phyloP scores from a whole-genome alignment of 1,140 invertebrate species.

The Leptinotarsa undecemlineata region DNA sequence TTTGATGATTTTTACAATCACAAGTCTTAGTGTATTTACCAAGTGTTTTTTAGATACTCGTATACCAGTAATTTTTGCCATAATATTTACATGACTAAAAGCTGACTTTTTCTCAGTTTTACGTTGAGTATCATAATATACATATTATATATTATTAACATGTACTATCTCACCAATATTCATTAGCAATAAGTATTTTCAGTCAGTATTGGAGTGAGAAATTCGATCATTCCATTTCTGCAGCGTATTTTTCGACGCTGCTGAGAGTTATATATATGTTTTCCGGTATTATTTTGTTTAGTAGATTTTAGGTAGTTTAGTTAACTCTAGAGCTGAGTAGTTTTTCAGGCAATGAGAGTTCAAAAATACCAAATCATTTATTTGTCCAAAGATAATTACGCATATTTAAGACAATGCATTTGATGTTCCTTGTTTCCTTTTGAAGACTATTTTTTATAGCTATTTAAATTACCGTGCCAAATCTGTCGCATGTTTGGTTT shows the following conservation, averaged over 20 bases:
- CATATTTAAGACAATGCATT: no score
- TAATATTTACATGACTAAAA: slow-evolving; percentile 46
- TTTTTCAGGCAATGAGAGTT: slow-evolving; percentile 15
- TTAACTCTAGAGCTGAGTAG: slow-evolving; percentile 1
- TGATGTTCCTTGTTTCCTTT: no score
- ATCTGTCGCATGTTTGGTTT: no score
- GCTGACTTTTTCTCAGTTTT: slow-evolving; percentile 39
- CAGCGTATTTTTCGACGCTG: slow-evolving; percentile 27
- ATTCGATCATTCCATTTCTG: slow-evolving; percentile 47
- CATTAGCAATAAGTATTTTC: slow-evolving; percentile 53
- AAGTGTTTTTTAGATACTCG: slow-evolving; percentile 56
- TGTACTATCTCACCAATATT: slow-evolving; percentile 45
- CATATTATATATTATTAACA: slow-evolving; percentile 36
- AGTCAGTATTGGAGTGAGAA: slow-evolving; percentile 53
- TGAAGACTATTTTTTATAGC: no score
- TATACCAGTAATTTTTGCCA: slow-evolving; percentile 56
- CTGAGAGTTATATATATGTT: slow-evolving; percentile 35
- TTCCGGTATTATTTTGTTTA: slow-evolving; percentile 35
- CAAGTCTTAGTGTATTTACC: slow-evolving; percentile 54
- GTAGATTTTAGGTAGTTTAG: slow-evolving; percentile 15
- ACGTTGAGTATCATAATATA: slow-evolving; percentile 27
- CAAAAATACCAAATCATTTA: slow-evolving; percentile 6
- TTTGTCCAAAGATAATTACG: no score
- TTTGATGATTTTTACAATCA: slow-evolving; percentile 58
- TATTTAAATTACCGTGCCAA: no score